Conservation (phyloP, 2,113 vertebrate genomes). For the Microcebus lehilahytsara region DNA sequence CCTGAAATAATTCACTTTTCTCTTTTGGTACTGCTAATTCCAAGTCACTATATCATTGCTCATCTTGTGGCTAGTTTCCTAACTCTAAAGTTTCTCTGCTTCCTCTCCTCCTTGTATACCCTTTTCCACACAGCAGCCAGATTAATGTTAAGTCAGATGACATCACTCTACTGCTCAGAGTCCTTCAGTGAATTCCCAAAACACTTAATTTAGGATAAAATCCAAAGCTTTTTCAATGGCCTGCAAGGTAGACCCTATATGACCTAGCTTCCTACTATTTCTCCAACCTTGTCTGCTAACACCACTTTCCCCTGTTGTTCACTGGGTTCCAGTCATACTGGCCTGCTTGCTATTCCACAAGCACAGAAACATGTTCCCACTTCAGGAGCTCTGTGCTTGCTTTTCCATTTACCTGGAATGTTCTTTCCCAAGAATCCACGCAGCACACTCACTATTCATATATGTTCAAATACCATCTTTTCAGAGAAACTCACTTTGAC, state of each 20-base stretch:
- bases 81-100: background rate
- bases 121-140: background rate
- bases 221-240: background rate
- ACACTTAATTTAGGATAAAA: background rate
- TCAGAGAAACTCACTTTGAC: background rate
- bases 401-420: background rate
- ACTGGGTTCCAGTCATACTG: background rate
- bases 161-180: background rate
- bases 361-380: background rate
- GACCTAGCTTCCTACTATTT: background rate
- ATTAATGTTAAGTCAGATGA: background rate
- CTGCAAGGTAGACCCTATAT: background rate
- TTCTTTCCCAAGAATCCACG: background rate
- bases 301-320: background rate
- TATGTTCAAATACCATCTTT: background rate
- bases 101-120: background rate
- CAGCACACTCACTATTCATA: background rate
- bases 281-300: background rate
- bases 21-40: background rate
- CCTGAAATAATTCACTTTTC: background rate
- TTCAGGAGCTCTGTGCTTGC: background rate
- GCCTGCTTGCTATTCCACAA: background rate
- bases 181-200: background rate
- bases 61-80: background rate
- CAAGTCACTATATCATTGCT: background rate